Percentiles rank a stretch among this genome's conserved stretches.
These are phyloP conservation scores for Neostethus bicornis DNA, from an alignment of 2,797 vertebrate species.

Conservation along the genomic window DNA sequence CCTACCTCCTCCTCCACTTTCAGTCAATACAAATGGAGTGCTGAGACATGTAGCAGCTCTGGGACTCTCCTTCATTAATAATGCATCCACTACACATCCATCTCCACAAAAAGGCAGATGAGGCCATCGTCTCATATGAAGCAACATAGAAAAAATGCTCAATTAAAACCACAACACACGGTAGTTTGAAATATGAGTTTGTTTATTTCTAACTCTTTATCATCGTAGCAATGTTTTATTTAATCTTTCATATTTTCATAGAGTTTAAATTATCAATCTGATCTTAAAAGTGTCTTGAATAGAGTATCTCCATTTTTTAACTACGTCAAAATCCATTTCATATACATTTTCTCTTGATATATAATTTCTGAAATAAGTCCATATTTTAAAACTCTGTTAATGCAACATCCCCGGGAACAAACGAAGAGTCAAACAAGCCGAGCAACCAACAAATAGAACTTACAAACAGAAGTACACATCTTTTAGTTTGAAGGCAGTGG, in stretches of 20 bases:
- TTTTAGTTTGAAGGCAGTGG: conserved; percentile 85
- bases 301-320: conserved; percentile 73
- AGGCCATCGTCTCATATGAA: conserved; percentile 3
- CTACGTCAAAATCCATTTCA: conserved; percentile 84
- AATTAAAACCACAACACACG: conserved; percentile 70
- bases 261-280: conserved; percentile 80
- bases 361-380: conserved; percentile 63
- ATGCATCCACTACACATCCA: conserved; percentile 43
- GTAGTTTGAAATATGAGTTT: conserved; percentile 91
- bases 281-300: conserved; percentile 56
- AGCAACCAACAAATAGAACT: conserved; percentile 75
- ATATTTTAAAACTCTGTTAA: conserved; percentile 50
- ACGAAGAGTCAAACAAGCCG: conserved; percentile 68
- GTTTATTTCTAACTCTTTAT: conserved; percentile 91
- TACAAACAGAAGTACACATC: conserved; percentile 64
- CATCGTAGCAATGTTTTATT: conserved; percentile 83
- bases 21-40: conserved; percentile 54
- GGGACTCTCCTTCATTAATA: conserved; percentile 72
- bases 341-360: conserved; percentile 72
- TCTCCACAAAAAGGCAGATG: conserved; percentile 2
- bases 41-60: conserved; percentile 45
- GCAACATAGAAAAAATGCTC: conserved; percentile 1
- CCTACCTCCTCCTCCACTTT: conserved; percentile 7
- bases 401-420: conserved; percentile 79
- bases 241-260: conserved; percentile 53